Percentiles rank a stretch among this genome's conserved stretches.
These are phyloP conservation scores for Bicyclus anynana DNA, from an alignment of 1,140 invertebrate species.

Conservation along the genomic window DNA sequence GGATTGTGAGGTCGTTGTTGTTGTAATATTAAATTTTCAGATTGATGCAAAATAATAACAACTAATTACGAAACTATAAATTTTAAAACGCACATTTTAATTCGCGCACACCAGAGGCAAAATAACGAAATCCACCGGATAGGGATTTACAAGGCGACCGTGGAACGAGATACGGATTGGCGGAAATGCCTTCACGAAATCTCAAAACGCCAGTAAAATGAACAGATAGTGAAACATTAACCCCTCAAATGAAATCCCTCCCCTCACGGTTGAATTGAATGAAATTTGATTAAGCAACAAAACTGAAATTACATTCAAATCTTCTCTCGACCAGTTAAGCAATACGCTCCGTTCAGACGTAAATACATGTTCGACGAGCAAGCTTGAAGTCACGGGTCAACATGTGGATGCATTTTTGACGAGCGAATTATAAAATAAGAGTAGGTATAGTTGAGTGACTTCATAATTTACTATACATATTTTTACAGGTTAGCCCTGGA, in stretches of 20 bases:
- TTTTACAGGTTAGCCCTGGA: no score
- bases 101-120: background rate
- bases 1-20: no score
- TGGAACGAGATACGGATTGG: conserved; percentile 21
- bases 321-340: conserved; percentile 14
- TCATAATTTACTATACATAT: no score
- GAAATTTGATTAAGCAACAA: conserved; percentile 67
- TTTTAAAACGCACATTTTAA: background rate
- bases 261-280: conserved; percentile 42
- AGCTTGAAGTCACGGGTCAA: no score
- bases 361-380: no score
- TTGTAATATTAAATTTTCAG: no score
- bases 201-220: conserved; percentile 51
- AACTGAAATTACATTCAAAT: conserved; percentile 47
- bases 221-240: conserved; percentile 64
- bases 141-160: conserved; percentile 20
- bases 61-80: background rate
- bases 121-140: conserved; percentile 3
- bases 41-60: no score
- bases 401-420: no score
- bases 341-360: background rate
- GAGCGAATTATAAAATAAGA: no score
- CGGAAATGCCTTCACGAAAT: conserved; percentile 38
- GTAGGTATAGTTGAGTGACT: no score
- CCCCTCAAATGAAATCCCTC: conserved; percentile 58